Conservation (phyloP, 2,797 vertebrate species). For the Lateolabrax maculatus region DNA sequence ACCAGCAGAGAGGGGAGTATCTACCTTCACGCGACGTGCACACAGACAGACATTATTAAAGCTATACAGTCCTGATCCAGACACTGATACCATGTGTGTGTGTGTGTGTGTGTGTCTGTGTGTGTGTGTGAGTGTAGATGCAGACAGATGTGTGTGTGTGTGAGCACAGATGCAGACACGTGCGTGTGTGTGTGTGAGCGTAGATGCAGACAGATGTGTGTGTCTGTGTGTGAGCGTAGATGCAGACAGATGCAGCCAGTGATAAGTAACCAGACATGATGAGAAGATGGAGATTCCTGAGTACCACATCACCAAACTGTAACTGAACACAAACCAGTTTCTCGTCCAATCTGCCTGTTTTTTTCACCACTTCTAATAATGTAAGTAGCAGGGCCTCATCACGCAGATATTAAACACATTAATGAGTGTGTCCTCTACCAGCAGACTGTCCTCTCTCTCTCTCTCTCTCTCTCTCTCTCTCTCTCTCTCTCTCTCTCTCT, state of each 20-base stretch:
- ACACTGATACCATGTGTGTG: conserved; percentile 50
- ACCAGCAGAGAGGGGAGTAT: neutral
- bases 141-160: too few species aligned
- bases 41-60: conserved; percentile 29
- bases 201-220: too few species aligned
- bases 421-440: conserved; percentile 46
- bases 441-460: conserved; percentile 24
- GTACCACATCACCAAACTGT: conserved; percentile 14
- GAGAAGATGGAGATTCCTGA: neutral
- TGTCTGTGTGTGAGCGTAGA: conserved; percentile 2
- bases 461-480: conserved; percentile 18
- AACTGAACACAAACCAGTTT: conserved; percentile 9
- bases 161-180: conserved; percentile 64
- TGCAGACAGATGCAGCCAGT: conserved; percentile 30
- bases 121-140: conserved; percentile 6
- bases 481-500: conserved; percentile 18
- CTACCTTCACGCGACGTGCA: neutral
- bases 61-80: conserved; percentile 45
- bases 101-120: conserved; percentile 6
- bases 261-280: conserved; percentile 51
- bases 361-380: conserved; percentile 17
- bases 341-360: conserved; percentile 5
- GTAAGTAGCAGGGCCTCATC: conserved; percentile 19
- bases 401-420: conserved; percentile 60
- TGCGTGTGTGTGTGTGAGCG: conserved; percentile 13